Base-by-base conservation (phyloP, 2,797 vertebrate genomes). In the Hippopotamyrus pictus region DNA sequence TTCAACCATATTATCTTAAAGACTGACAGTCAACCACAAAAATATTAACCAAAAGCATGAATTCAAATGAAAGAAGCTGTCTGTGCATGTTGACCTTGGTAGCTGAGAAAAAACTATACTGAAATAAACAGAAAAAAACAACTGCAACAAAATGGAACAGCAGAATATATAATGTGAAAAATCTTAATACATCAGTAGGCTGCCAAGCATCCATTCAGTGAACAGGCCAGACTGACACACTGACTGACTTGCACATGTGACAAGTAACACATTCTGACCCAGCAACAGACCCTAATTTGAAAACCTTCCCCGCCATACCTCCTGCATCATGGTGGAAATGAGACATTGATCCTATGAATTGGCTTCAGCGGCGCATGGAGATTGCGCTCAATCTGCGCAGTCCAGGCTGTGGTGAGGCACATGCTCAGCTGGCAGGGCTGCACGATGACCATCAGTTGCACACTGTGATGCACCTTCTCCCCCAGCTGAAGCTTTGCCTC, bases 381-480 rank as follows among this genome's bases (percentile, higher is more conserved):
- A 88, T 88, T 44, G 8, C 22, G 41, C 50, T 29, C 25, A 53
- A 89, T 79, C 25, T 29, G 65, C 62, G 25, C 29, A 89, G 29
- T 50, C n/a, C 84, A 73, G 50, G 50, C 37, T 86, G 22, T 2
- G 29, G 37, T 3, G 73, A 59, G 33, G 62, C 85, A 87, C 82
- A 82, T 87, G 62, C 51, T 57, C 19, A 0, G 22, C 85, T 51
- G 48, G 48, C 51, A 73, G 85, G 85, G 65, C 48, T 87, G 14
- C 22, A 37, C 29, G 25, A 73, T n/a, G 65, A 83, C 19, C 85
- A 82, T 89, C 85, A 57, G 65, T 62, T 65, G 79, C 53, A 89
- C 53, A 85, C 83, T 50, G 57, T 11, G 41, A 51, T 50, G 51
- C 85, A 88, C 48, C 69, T 48, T 53, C 79, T 82, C 14, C 51